These are phyloP conservation scores for Picus viridis DNA, from an alignment of 2,797 vertebrate genomes.

Conservation along the genomic window DNA sequence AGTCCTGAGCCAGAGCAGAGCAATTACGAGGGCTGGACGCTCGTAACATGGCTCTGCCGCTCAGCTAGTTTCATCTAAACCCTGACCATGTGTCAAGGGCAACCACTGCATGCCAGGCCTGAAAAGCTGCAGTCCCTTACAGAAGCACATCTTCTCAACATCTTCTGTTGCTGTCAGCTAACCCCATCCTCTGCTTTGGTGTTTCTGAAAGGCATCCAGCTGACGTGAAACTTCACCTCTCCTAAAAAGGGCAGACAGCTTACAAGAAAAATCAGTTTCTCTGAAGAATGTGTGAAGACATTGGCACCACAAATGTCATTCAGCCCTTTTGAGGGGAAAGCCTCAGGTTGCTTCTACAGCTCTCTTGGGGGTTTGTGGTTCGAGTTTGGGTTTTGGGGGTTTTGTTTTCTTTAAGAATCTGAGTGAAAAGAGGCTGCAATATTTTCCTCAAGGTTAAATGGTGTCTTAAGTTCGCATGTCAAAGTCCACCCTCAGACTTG, in stretches of 20 bases:
- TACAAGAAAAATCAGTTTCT: neutral
- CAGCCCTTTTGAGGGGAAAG: neutral
- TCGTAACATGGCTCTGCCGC: neutral
- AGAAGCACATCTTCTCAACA: neutral
- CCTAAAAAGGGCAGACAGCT: neutral
- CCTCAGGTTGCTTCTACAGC: neutral
- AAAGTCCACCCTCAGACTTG: neutral
- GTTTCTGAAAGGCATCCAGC: neutral
- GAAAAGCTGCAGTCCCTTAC: neutral
- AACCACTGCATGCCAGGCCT: neutral
- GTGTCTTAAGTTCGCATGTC: neutral
- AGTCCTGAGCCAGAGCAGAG: neutral
- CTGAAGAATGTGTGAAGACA: accelerated
- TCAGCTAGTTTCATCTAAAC: neutral
- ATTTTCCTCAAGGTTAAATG: neutral
- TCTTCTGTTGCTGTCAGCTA: neutral
- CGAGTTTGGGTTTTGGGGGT: neutral
- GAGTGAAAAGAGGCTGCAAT: neutral
- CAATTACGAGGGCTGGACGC: neutral
- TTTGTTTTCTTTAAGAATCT: neutral
- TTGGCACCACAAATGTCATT: neutral
- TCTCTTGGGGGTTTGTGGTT: accelerated
- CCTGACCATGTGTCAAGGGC: neutral
- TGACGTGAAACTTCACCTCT: neutral
- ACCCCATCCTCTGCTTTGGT: neutral